phyloP scores from a whole-genome alignment of 2,113 vertebrate genomes.

The Calyptommatus sinebrachiatus region DNA sequence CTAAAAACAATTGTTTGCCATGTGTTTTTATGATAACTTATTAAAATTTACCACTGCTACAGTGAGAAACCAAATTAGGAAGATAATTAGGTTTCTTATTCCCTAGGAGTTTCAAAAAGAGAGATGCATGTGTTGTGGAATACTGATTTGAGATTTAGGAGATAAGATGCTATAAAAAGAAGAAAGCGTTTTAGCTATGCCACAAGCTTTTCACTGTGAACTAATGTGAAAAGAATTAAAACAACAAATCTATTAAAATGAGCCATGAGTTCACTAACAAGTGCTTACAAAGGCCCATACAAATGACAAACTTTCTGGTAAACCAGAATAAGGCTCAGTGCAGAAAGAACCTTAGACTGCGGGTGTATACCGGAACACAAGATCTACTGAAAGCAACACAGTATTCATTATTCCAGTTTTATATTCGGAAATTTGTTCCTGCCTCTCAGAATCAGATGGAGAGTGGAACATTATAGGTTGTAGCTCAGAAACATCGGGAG shows the following conservation, averaged over 20 bases:
- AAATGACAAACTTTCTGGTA: not conserved
- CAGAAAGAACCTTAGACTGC: not conserved
- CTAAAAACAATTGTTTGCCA: not conserved
- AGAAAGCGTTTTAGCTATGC: not conserved
- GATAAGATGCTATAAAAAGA: not conserved
- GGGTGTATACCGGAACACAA: too few relatives aligned
- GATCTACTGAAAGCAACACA: too few relatives aligned
- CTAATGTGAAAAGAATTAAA: not conserved
- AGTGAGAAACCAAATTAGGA: not conserved
- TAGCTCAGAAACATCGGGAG: too few relatives aligned
- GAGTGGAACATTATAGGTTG: too few relatives aligned
- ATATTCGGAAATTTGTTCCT: too few relatives aligned
- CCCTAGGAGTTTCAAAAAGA: not conserved
- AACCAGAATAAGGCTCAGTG: not conserved
- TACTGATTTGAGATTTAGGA: not conserved
- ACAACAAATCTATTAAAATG: not conserved
- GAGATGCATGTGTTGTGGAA: not conserved
- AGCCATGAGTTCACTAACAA: not conserved
- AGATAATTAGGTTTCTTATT: not conserved
- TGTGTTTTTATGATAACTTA: not conserved
- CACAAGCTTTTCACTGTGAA: conserved; percentile 2
- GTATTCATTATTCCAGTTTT: too few relatives aligned
- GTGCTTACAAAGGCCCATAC: not conserved
- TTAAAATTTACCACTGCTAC: not conserved
- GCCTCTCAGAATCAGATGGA: too few relatives aligned